Conservation (phyloP, 2,797 vertebrate species). For the Menidia menidia region DNA sequence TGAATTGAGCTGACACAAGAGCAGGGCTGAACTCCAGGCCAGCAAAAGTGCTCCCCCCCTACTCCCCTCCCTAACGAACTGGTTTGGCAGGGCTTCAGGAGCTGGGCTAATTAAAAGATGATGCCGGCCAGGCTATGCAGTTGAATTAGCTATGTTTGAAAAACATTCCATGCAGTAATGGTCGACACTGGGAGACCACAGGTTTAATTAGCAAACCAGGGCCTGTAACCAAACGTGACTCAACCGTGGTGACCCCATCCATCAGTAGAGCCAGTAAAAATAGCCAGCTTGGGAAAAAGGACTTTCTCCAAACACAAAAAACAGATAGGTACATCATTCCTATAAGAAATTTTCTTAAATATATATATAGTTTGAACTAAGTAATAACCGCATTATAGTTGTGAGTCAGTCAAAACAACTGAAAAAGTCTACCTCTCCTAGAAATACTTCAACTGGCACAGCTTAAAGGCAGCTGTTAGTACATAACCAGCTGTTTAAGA, state of each 20-base stretch:
- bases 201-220: conserved; percentile 86
- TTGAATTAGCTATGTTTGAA: conserved; percentile 83
- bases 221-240: conserved; percentile 82
- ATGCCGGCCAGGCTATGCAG: conserved; percentile 77
- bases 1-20: conserved; percentile 73
- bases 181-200: conserved; percentile 82
- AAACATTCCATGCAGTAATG: conserved; percentile 85
- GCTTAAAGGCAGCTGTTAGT: conserved; percentile 20
- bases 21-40: conserved; percentile 67
- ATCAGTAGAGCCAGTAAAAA: conserved; percentile 80
- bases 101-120: conserved; percentile 83
- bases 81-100: conserved; percentile 71
- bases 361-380: conserved; percentile 52
- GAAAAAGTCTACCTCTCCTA: conserved; percentile 6
- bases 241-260: conserved; percentile 80
- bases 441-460: conserved; percentile 15
- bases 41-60: conserved; percentile 48
- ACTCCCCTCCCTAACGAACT: conserved; percentile 68
- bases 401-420: conserved; percentile 47
- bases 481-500: conserved; percentile 10
- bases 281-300: conserved; percentile 83
- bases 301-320: conserved; percentile 74
- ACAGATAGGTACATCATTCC: conserved; percentile 56
- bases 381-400: conserved; percentile 57
- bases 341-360: conserved; percentile 56